These are phyloP conservation scores for Vanacampus margaritifer DNA, from an alignment of 2,113 vertebrate genomes.

Conservation along the genomic window DNA sequence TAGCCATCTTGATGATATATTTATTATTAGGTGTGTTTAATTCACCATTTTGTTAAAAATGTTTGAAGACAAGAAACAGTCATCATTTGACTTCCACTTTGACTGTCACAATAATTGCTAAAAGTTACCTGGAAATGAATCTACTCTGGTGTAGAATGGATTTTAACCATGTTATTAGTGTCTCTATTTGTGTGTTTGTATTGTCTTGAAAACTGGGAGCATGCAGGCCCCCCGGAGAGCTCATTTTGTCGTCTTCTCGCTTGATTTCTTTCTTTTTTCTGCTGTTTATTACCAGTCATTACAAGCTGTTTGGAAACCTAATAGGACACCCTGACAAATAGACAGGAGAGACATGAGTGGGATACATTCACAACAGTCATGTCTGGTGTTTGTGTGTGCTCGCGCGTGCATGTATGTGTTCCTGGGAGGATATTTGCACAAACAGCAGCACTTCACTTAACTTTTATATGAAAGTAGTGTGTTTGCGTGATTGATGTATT, in stretches of 20 bases:
- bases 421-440: slow-evolving; percentile 39
- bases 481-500: slow-evolving; percentile 44
- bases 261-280: slow-evolving; percentile 77
- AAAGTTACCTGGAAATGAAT: not conserved
- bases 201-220: slow-evolving; percentile 63
- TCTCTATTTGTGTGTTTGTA: not conserved
- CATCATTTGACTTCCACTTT: not conserved
- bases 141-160: not conserved
- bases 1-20: not conserved
- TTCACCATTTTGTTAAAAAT: not conserved
- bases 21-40: not conserved
- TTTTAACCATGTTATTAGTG: not conserved
- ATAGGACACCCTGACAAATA: slow-evolving; percentile 68
- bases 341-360: slow-evolving; percentile 48
- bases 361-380: slow-evolving; percentile 38
- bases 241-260: slow-evolving; percentile 79
- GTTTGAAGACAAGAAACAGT: not conserved
- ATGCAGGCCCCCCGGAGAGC: slow-evolving; percentile 68
- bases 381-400: slow-evolving; percentile 14
- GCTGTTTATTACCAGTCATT: slow-evolving; percentile 84
- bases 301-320: slow-evolving; percentile 83
- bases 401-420: slow-evolving; percentile 14
- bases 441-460: slow-evolving; percentile 37
- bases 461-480: slow-evolving; percentile 31
- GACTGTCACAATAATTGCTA: not conserved